phyloP scores from a whole-genome alignment of 2,888 invertebrate species.

The Ichneumoninae sp. region DNA sequence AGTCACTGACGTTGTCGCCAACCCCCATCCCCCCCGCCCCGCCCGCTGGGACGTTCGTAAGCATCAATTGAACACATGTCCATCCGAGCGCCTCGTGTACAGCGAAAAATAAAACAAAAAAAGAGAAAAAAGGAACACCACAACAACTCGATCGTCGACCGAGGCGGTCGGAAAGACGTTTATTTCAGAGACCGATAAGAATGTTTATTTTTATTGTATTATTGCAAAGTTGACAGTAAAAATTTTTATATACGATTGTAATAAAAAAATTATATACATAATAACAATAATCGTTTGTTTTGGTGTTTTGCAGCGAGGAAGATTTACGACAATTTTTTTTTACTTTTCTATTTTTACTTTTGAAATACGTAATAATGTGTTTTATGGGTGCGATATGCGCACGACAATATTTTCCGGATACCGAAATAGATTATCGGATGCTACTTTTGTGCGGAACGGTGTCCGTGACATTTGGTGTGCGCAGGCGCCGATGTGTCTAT shows the following conservation, averaged over 20 bases:
- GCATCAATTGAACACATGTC: slow-evolving; percentile 13
- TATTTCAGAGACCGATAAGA: slow-evolving; percentile 10
- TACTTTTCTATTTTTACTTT: not conserved
- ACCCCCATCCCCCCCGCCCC: not conserved
- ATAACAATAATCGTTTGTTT: not conserved
- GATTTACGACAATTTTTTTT: not conserved
- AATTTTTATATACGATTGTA: not conserved
- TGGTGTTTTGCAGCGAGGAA: not conserved
- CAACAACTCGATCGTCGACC: not conserved
- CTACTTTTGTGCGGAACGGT: not conserved
- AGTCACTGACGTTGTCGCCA: slow-evolving; percentile 45
- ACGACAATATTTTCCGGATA: not conserved
- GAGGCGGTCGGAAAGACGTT: not conserved
- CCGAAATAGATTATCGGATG: not conserved
- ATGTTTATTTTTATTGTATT: not conserved
- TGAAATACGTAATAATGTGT: not conserved
- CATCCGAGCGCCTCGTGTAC: not conserved
- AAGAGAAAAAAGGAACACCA: not conserved
- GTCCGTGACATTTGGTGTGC: slow-evolving; percentile 35
- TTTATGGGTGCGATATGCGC: not conserved
- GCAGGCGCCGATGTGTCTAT: slow-evolving; percentile 23
- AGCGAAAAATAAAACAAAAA: not conserved
- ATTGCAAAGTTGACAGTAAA: not conserved
- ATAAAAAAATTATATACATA: not conserved
- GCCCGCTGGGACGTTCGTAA: not conserved